These are phyloP conservation scores for Uromys caudimaculatus DNA, from an alignment of 2,797 vertebrate genomes.

Conservation along the genomic window DNA sequence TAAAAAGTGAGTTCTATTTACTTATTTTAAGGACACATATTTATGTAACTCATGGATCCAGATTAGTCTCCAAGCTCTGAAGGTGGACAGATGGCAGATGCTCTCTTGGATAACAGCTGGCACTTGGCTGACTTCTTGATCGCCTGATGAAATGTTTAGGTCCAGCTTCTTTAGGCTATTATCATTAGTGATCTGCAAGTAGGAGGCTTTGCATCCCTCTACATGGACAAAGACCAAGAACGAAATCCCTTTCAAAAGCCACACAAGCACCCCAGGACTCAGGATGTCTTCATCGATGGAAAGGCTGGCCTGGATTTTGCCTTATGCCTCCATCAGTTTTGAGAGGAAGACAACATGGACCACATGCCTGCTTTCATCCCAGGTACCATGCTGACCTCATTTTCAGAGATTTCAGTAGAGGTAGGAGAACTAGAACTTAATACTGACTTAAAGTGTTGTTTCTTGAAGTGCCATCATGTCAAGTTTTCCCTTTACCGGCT, in stretches of 20 bases:
- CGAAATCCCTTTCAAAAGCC: neutral
- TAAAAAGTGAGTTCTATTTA: neutral
- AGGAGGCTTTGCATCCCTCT: neutral
- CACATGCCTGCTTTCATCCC: neutral
- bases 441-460: neutral
- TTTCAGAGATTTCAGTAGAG: neutral
- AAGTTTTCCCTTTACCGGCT: neutral
- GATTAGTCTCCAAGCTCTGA: neutral
- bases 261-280: neutral
- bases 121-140: neutral
- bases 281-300: neutral
- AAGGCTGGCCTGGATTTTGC: neutral
- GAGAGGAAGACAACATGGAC: neutral
- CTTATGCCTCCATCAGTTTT: neutral
- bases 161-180: neutral
- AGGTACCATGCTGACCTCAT: neutral
- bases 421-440: neutral
- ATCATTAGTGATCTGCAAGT: neutral
- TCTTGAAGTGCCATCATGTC: neutral
- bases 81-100: neutral
- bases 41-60: neutral
- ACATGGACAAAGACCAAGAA: neutral
- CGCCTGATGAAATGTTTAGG: neutral
- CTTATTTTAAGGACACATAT: neutral
- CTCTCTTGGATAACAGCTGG: neutral